A percentile compares a stretch with the other conserved stretches of the same genome.
Evolutionary conservation across 2,888 invertebrate species (phyloP).

Genomic region (Thalpophila matura): DNA sequence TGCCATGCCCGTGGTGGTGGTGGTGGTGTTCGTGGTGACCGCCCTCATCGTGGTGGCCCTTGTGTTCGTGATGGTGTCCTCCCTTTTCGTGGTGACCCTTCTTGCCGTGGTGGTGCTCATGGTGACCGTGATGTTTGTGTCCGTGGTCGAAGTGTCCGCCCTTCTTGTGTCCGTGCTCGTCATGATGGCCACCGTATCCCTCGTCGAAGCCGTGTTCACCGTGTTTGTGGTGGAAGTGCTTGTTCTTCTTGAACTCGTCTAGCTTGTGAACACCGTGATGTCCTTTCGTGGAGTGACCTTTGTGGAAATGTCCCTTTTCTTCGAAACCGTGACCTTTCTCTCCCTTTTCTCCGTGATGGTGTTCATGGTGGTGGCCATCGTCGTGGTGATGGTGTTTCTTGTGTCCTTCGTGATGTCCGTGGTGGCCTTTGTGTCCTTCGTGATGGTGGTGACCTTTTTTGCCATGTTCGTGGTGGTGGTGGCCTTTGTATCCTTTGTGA

Average conservation of each 20-base stretch:
- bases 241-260: constrained; percentile 96
- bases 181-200: constrained; percentile 94
- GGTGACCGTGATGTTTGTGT: constrained; percentile 94
- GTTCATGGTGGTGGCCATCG: constrained; percentile 92
- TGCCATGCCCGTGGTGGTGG: constrained; percentile 93
- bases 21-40: constrained; percentile 95
- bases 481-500: constrained; percentile 93
- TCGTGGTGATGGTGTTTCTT: constrained; percentile 92
- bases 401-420: constrained; percentile 91
- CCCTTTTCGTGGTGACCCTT: constrained; percentile 95
- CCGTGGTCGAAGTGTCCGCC: constrained; percentile 95
- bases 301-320: constrained; percentile 93
- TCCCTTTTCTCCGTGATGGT: constrained; percentile 92
- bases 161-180: constrained; percentile 94
- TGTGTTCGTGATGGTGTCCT: constrained; percentile 94
- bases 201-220: constrained; percentile 94
- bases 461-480: constrained; percentile 92
- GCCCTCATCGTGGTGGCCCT: constrained; percentile 94
- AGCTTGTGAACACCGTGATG: constrained; percentile 96
- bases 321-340: constrained; percentile 91
- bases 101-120: constrained; percentile 95
- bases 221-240: constrained; percentile 96
- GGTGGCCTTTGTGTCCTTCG: constrained; percentile 91
- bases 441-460: constrained; percentile 94
- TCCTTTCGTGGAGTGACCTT: constrained; percentile 96